A percentile compares a stretch with the other conserved stretches of the same genome.
phyloP scores from a whole-genome alignment of 2,797 vertebrate genomes.

The Potorous gilbertii region DNA sequence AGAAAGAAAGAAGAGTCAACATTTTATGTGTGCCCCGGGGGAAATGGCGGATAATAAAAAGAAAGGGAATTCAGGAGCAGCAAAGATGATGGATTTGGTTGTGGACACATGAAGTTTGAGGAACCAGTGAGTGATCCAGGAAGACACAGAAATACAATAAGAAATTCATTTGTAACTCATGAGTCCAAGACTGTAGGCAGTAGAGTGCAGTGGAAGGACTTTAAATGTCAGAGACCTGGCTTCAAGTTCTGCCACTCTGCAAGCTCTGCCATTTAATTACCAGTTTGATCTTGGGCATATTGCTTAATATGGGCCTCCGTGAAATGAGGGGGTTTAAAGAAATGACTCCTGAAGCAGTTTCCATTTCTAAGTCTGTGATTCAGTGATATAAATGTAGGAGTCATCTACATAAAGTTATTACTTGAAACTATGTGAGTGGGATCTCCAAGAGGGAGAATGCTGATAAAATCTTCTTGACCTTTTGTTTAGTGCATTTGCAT shows the following conservation, averaged over 20 bases:
- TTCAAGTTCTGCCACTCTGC: neutral
- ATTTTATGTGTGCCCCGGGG: neutral
- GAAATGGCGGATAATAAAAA: neutral
- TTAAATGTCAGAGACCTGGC: neutral
- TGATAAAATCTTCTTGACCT: neutral
- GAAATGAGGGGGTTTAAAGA: neutral
- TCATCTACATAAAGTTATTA: neutral
- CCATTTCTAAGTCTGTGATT: neutral
- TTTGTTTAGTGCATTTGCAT: neutral
- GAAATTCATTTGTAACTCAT: neutral
- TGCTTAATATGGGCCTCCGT: neutral
- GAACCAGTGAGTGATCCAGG: neutral
- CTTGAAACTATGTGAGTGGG: neutral
- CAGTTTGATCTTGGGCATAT: neutral
- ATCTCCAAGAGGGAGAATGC: neutral
- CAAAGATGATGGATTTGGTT: neutral
- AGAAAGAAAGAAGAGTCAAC: neutral
- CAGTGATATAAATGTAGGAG: neutral
- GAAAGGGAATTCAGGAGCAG: neutral
- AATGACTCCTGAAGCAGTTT: neutral
- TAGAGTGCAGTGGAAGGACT: neutral
- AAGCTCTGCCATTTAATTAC: neutral
- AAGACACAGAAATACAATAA: neutral
- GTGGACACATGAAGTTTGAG: neutral
- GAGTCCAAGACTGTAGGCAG: neutral